Evolutionary conservation across 2,797 vertebrate species (phyloP).

Genomic region (Dryobates pubescens): DNA sequence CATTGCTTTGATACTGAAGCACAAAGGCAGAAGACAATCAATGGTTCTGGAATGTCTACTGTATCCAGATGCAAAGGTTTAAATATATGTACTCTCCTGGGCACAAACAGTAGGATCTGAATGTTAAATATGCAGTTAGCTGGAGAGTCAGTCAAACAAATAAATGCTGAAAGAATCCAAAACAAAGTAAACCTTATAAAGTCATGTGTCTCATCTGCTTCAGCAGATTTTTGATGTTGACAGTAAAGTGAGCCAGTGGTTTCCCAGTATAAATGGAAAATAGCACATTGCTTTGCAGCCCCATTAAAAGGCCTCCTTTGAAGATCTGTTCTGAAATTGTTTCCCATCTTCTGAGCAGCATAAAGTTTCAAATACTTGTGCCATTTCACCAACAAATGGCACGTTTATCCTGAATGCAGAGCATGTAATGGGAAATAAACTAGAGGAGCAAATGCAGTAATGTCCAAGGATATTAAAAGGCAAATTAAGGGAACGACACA

Average conservation of each 20-base stretch:
- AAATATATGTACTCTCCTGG: not conserved
- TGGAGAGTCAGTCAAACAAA: slow-evolving; percentile 38
- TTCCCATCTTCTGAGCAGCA: not conserved
- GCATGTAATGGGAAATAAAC: not conserved
- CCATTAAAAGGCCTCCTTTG: not conserved
- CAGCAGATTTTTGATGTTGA: slow-evolving; percentile 2
- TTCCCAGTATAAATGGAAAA: slow-evolving; percentile 32
- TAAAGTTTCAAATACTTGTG: not conserved
- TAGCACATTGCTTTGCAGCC: not conserved
- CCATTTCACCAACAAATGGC: not conserved
- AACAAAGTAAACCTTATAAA: slow-evolving; percentile 41
- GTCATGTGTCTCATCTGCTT: slow-evolving; percentile 7
- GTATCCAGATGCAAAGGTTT: not conserved
- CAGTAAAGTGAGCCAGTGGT: not conserved
- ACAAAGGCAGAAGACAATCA: not conserved
- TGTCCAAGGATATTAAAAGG: not conserved
- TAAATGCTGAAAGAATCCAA: slow-evolving; percentile 53
- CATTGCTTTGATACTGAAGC: not conserved
- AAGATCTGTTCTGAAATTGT: not conserved
- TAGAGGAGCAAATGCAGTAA: not conserved
- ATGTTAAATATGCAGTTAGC: slow-evolving; percentile 54
- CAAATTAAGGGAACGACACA: not conserved
- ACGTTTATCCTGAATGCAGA: not conserved
- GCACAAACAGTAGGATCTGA: slow-evolving; percentile 28
- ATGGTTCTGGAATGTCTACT: not conserved